Evolutionary conservation across 1,140 invertebrate species (phyloP), one percentile per base, ranked within the genome.

Genomic region (Trachymyrmex septentrionalis): DNA sequence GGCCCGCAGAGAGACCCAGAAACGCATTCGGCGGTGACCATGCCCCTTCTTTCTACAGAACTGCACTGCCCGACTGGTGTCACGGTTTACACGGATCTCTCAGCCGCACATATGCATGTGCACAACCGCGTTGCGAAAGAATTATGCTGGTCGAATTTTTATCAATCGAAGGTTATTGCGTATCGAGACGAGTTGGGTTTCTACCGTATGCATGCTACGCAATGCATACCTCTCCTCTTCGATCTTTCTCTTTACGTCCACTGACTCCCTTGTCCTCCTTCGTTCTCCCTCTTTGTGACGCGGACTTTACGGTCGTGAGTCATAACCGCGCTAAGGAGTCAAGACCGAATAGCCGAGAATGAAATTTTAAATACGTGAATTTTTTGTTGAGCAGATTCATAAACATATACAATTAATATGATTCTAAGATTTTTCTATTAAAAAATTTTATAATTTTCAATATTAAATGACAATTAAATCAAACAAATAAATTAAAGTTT

Each of bases 141-240:
- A 93, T 93, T 91, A 92, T 93, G 87, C 92, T 86, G 86, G 73
- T 85, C 90, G 81, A 75, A 93, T 93, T 93, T 93, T 93, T 93
- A 93, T 88, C 88, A 73, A 92, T 92, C 90, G 92, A 93, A 93
- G 93, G 93, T 93, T 93, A 92, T 81, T 44, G 12, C 10, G 89
- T 92, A 87, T 89, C 87, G 87, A 85, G 66, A 21, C 38, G 38
- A 88, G 86, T 73, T 86, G 61, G 27, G 76, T 86, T 63, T 82
- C 88, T 38, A 66, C 48, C 50, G 34, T 61, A 71, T 77, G 50
- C 88, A 75, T n/a, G 66, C 16, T 12, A 21, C 50, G 48, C 48
- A 72, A 34, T 48, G 27, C 24, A 38, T 24, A 69, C 66, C 30
- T 27, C 44, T 64, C 34, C 30, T 53, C 34, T 61, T 14, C 61